Evolutionary conservation across 1,140 invertebrate genomes (phyloP).

Genomic region (Propsilocerus akamusi): DNA sequence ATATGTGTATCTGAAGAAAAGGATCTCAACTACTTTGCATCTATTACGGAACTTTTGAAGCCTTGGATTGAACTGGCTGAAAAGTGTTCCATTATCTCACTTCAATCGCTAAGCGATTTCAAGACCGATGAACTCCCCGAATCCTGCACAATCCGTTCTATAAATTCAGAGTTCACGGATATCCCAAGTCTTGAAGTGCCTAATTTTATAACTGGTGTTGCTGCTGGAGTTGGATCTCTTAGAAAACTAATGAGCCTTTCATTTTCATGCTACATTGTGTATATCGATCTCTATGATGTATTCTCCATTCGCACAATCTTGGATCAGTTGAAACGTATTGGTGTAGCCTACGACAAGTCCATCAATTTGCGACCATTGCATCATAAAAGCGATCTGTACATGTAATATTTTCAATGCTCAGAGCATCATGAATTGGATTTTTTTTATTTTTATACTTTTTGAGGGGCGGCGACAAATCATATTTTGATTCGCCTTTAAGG

Average conservation of each 20-base stretch:
- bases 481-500: too few relatives aligned
- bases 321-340: not conserved
- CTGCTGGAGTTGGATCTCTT: conserved; percentile 9
- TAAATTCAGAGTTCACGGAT: conserved; percentile 6
- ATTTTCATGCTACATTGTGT: not conserved
- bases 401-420: too few relatives aligned
- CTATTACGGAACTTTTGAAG: conserved; percentile 7
- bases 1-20: not conserved
- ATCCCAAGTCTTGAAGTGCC: conserved; percentile 8
- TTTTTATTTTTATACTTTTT: too few relatives aligned
- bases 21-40: not conserved
- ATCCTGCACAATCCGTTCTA: conserved; percentile 5
- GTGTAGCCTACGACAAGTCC: not conserved
- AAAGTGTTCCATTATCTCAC: conserved; percentile 7
- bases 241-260: not conserved
- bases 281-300: not conserved
- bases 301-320: not conserved
- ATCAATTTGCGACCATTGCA: not conserved
- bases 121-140: conserved; percentile 5
- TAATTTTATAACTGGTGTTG: conserved; percentile 10
- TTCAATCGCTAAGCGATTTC: conserved; percentile 6
- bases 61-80: conserved; percentile 5
- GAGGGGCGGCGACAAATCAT: too few relatives aligned
- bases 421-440: too few relatives aligned
- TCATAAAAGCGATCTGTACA: not conserved